Conservation (phyloP, 2,888 invertebrate species). For the Nomada lathburiana region DNA sequence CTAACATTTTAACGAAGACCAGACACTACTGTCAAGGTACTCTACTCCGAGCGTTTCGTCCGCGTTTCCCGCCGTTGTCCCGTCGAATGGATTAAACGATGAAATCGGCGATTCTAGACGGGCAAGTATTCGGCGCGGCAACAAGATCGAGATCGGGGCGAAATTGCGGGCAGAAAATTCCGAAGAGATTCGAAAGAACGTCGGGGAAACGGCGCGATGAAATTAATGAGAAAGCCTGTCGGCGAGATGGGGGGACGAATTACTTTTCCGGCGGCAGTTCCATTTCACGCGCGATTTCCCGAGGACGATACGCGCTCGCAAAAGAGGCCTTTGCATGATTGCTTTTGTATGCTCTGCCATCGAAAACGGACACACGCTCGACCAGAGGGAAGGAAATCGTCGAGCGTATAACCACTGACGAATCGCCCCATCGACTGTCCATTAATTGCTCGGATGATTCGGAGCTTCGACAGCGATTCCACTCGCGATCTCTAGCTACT, state of each 20-base stretch:
- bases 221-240: slow-evolving; percentile 64
- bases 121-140: neutral
- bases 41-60: neutral
- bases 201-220: slow-evolving; percentile 37
- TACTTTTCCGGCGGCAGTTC: slow-evolving; percentile 68
- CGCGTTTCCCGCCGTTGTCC: neutral
- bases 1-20: neutral
- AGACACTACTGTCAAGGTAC: neutral
- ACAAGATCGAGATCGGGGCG: neutral
- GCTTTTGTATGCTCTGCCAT: slow-evolving; percentile 53
- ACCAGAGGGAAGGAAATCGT: slow-evolving; percentile 26
- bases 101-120: neutral
- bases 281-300: slow-evolving; percentile 72
- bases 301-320: slow-evolving; percentile 55
- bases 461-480: neutral
- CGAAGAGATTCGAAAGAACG: slow-evolving; percentile 1
- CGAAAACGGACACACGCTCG: slow-evolving; percentile 50
- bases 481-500: neutral
- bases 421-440: slow-evolving; percentile 42
- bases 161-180: slow-evolving; percentile 9
- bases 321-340: slow-evolving; percentile 68
- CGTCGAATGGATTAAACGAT: neutral
- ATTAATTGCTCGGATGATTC: slow-evolving; percentile 38
- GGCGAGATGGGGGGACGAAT: slow-evolving; percentile 56
- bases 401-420: slow-evolving; percentile 43